Evolutionary conservation across 2,888 invertebrate species (phyloP).

Genomic region (Lamellibrachia columna): DNA sequence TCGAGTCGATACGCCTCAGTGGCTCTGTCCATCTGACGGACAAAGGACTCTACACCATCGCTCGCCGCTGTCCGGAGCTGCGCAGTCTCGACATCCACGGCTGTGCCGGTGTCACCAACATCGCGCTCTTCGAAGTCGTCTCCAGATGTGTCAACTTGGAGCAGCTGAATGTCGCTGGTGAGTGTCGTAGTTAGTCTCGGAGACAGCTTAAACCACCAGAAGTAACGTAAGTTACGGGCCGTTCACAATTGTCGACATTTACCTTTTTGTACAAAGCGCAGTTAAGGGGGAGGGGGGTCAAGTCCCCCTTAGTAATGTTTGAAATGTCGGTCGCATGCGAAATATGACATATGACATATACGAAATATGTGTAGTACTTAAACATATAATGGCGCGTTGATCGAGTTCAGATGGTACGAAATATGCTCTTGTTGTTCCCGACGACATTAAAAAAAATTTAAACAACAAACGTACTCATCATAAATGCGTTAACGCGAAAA

Average conservation of each 20-base stretch:
- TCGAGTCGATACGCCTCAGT: constrained; percentile 75
- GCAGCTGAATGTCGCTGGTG: constrained; percentile 80
- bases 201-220: background rate
- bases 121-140: constrained; percentile 80
- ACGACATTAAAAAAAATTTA: background rate
- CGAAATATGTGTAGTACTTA: background rate
- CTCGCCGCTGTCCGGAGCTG: constrained; percentile 82
- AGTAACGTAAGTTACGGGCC: too few species aligned
- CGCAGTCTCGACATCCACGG: constrained; percentile 83
- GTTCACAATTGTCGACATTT: too few species aligned
- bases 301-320: background rate
- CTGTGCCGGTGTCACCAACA: constrained; percentile 79
- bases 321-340: background rate
- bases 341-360: background rate
- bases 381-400: background rate
- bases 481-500: background rate
- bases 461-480: background rate
- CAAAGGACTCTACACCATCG: constrained; percentile 79
- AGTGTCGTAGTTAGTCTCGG: constrained; percentile 44
- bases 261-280: too few species aligned
- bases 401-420: background rate
- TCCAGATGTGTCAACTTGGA: constrained; percentile 83
- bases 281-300: background rate
- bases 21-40: constrained; percentile 80
- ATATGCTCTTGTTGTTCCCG: background rate